Percentiles rank a stretch among this genome's conserved stretches.
These are phyloP conservation scores for Jaculus jaculus DNA, from an alignment of 2,113 vertebrate genomes.

Conservation along the genomic window DNA sequence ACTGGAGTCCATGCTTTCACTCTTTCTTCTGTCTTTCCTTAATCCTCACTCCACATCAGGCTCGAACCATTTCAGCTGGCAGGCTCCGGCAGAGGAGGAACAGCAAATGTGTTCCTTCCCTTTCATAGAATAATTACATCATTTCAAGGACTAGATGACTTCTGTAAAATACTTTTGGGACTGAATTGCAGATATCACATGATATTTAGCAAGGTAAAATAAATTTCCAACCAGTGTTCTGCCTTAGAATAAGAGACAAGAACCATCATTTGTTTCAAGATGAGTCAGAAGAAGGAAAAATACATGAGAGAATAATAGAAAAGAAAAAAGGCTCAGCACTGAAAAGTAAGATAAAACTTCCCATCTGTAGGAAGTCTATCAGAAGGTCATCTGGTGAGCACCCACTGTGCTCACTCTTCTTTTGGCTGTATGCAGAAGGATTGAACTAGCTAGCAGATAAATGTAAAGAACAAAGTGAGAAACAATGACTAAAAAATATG, in stretches of 20 bases:
- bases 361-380: not conserved
- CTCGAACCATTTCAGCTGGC: too few relatives aligned
- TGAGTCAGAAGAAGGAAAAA: not conserved
- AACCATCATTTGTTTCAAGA: not conserved
- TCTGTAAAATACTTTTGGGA: not conserved
- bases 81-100: too few relatives aligned
- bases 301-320: not conserved
- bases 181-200: not conserved
- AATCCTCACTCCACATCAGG: too few relatives aligned
- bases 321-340: not conserved
- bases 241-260: not conserved
- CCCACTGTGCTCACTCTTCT: not conserved
- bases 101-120: not conserved
- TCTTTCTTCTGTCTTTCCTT: too few relatives aligned
- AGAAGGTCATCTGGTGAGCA: not conserved
- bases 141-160: not conserved
- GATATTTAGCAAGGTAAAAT: not conserved
- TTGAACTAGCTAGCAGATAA: not conserved
- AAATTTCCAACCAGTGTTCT: not conserved
- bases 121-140: not conserved
- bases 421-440: not conserved
- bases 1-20: too few relatives aligned
- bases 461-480: not conserved
- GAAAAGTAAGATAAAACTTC: not conserved
- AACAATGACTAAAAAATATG: not conserved